Conservation (phyloP, 2,113 vertebrate genomes). For the Emydura subglobosa region DNA sequence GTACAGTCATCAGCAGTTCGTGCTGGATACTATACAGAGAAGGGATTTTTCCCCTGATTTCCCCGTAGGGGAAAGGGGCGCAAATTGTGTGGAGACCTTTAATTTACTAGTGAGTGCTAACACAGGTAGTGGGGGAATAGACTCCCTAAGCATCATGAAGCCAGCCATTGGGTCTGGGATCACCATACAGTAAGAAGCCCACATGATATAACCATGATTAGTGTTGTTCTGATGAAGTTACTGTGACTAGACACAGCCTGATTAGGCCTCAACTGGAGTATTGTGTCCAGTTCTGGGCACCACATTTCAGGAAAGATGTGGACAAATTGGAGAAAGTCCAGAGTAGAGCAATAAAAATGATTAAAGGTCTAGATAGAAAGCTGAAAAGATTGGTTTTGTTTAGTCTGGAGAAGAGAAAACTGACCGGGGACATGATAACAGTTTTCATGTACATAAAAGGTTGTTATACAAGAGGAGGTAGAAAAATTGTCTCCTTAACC, state of each 20-base stretch:
- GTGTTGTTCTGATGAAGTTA: neutral
- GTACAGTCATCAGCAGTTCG: neutral
- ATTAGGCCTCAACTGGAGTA: too few species aligned
- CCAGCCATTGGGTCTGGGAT: neutral
- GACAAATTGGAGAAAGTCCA: too few species aligned
- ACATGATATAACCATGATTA: neutral
- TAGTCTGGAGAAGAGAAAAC: too few species aligned
- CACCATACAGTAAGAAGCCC: neutral
- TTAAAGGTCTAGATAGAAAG: too few species aligned
- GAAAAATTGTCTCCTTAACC: too few species aligned
- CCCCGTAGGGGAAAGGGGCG: neutral
- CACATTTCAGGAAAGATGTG: too few species aligned
- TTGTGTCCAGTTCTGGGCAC: too few species aligned
- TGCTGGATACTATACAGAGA: neutral
- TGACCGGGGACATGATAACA: too few species aligned
- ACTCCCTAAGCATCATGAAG: neutral
- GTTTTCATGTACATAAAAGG: too few species aligned
- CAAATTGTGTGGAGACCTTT: neutral
- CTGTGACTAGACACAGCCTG: neutral
- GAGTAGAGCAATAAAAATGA: too few species aligned
- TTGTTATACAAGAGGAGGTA: too few species aligned
- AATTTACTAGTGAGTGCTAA: neutral
- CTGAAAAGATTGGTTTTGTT: too few species aligned
- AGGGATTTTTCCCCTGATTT: neutral
- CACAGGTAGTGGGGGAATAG: neutral